Evolutionary conservation across 2,888 invertebrate genomes (phyloP).

Genomic region (Gonocerus acuteangulatus): DNA sequence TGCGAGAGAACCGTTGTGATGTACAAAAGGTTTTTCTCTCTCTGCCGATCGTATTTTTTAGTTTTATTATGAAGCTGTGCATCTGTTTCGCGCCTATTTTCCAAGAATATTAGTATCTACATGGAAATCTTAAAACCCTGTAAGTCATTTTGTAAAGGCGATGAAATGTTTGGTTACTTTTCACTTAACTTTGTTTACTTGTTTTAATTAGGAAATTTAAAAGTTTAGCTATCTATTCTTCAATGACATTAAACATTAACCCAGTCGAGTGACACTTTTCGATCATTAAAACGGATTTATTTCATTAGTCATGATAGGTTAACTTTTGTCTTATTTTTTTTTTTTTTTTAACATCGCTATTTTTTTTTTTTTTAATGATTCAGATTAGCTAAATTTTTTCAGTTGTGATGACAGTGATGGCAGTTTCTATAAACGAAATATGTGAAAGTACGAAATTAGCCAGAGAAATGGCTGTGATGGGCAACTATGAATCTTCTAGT

Average conservation of each 20-base stretch:
- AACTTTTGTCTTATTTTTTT: neutral
- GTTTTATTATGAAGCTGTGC: constrained; percentile 10
- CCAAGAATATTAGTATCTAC: constrained; percentile 18
- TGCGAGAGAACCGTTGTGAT: constrained; percentile 14
- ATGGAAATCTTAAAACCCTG: constrained; percentile 36
- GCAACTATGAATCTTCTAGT: constrained; percentile 89
- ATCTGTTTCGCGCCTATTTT: constrained; percentile 4
- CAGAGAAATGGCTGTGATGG: constrained; percentile 87
- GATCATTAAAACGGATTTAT: too few species aligned
- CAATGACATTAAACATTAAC: too few species aligned
- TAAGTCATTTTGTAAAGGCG: constrained; percentile 7
- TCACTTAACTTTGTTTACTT: neutral
- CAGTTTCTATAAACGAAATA: constrained; percentile 82
- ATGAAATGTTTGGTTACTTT: neutral
- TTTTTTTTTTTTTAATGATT: neutral
- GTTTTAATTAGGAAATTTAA: neutral
- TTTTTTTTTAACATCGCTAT: neutral
- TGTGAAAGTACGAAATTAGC: constrained; percentile 92
- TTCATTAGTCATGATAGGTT: too few species aligned
- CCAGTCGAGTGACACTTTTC: too few species aligned
- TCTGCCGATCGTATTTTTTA: neutral
- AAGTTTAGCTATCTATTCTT: too few species aligned
- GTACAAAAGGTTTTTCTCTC: neutral
- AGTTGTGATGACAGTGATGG: constrained; percentile 55
- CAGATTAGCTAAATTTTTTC: constrained; percentile 32